phyloP scores from a whole-genome alignment of 2,113 vertebrate species.

The Cavia aperea region DNA sequence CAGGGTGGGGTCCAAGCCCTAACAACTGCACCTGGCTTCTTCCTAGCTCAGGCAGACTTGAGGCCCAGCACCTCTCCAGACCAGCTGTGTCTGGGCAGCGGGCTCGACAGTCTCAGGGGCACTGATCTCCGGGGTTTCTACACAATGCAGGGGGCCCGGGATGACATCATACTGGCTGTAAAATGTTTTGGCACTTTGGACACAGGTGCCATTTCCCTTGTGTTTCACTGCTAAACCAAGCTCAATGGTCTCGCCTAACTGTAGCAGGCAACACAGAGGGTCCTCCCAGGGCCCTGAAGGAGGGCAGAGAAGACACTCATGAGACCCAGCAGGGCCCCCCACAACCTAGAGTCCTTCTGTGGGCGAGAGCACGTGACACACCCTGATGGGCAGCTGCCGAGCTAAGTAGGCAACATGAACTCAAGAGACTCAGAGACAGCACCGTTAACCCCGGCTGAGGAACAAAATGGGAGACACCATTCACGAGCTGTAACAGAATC shows the following conservation, averaged over 20 bases:
- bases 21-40: accelerated
- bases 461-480: accelerated
- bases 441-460: neutral
- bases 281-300: neutral
- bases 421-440: accelerated
- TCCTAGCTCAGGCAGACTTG: neutral
- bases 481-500: neutral
- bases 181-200: accelerated
- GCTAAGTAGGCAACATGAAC: accelerated
- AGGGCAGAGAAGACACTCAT: neutral
- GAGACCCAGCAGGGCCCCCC: accelerated
- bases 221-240: neutral
- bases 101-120: neutral
- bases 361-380: neutral
- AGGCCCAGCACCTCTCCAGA: neutral
- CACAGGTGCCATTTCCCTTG: neutral
- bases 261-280: accelerated
- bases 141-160: accelerated
- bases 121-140: neutral
- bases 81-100: accelerated
- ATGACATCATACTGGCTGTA: accelerated
- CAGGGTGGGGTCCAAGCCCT: accelerated
- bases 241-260: neutral
- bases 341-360: accelerated
- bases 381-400: neutral